These are phyloP conservation scores for Cirrhinus molitorella DNA, from an alignment of 2,797 vertebrate genomes.

Conservation along the genomic window DNA sequence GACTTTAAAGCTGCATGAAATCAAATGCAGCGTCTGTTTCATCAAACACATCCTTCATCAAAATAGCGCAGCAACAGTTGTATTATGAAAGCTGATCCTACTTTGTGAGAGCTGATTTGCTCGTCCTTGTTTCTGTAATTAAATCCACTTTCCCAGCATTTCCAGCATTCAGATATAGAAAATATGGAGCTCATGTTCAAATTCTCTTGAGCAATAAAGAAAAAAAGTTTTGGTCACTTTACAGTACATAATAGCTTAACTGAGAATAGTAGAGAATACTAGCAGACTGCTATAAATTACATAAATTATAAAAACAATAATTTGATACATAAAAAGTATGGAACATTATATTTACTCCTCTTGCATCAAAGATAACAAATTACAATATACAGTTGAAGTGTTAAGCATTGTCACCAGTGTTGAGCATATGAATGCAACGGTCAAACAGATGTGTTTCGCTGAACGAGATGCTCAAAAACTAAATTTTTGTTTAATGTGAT, in stretches of 20 bases:
- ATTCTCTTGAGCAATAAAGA: not conserved
- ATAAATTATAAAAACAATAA: not conserved
- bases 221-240: not conserved
- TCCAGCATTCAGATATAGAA: not conserved
- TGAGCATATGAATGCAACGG: not conserved
- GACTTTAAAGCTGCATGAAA: not conserved
- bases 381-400: not conserved
- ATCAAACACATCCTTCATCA: conserved; percentile 11
- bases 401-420: not conserved
- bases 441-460: too few species aligned
- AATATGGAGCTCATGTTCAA: not conserved
- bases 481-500: not conserved
- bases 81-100: not conserved
- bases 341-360: not conserved
- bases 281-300: too few species aligned
- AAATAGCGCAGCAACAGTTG: not conserved
- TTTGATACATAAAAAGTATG: not conserved
- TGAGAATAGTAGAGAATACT: not conserved
- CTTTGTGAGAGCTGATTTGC: not conserved
- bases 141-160: not conserved
- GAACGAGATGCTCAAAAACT: too few species aligned
- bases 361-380: not conserved
- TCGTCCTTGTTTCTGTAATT: not conserved
- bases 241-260: not conserved
- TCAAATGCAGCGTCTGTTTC: conserved; percentile 6